Conservation (phyloP, 1,140 invertebrate genomes). For the Pseudoatta argentina region DNA sequence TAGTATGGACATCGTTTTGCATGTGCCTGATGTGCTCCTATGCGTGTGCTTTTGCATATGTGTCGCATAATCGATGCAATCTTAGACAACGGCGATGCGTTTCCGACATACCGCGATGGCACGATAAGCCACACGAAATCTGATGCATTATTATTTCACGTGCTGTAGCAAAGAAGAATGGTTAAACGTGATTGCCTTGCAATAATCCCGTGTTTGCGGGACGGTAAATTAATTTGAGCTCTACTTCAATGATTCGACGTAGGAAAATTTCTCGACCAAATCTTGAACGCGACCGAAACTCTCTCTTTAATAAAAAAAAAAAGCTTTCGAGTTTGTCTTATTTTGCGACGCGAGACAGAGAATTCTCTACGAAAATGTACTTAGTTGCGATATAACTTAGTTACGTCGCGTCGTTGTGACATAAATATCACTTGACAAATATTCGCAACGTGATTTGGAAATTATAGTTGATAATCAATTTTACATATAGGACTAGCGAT, state of each 20-base stretch:
- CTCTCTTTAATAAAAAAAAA: not conserved
- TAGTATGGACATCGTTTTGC: slow-evolving; percentile 52
- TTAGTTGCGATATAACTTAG: slow-evolving; percentile 38
- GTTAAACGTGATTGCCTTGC: not conserved
- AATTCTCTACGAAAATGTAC: slow-evolving; percentile 41
- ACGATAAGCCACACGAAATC: slow-evolving; percentile 31
- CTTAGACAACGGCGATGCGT: slow-evolving; percentile 71
- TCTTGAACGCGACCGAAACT: not conserved
- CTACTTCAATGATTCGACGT: not conserved
- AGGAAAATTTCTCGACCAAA: not conserved
- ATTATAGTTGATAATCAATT: slow-evolving; percentile 74
- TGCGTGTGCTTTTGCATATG: not conserved
- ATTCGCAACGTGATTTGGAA: slow-evolving; percentile 72
- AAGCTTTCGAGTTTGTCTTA: not conserved
- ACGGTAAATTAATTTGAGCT: not conserved
- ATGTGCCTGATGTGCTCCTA: slow-evolving; percentile 10
- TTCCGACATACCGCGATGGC: slow-evolving; percentile 54
- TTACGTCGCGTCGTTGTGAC: slow-evolving; percentile 25
- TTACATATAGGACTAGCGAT: slow-evolving; percentile 68
- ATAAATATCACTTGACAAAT: slow-evolving; percentile 71
- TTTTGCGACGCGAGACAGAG: slow-evolving; percentile 5
- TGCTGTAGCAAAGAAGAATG: slow-evolving; percentile 4
- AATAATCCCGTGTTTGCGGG: not conserved
- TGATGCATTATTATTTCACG: slow-evolving; percentile 64
- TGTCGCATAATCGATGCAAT: slow-evolving; percentile 70